Conservation (phyloP, 2,113 vertebrate genomes). For the Arenaria interpres region DNA sequence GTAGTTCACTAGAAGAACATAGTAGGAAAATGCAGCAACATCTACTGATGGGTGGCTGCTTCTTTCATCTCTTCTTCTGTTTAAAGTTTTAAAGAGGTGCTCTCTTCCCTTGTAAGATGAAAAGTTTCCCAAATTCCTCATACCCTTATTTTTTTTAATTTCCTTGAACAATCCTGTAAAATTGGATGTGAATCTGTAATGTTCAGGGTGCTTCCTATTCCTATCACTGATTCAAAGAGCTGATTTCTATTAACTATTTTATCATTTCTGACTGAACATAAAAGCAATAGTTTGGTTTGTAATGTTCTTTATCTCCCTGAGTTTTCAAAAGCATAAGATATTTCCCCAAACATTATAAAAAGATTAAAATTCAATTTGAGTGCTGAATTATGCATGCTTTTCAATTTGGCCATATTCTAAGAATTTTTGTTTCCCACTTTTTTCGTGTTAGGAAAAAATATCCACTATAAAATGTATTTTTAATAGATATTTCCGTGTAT, state of each 20-base stretch:
- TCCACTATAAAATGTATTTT: slow-evolving; percentile 32
- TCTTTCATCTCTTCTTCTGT: neutral
- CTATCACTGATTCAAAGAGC: neutral
- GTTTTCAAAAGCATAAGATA: slow-evolving; percentile 59
- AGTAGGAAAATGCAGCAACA: neutral
- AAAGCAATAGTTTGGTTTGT: slow-evolving; percentile 50
- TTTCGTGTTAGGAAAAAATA: neutral
- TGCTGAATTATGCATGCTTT: slow-evolving; percentile 71
- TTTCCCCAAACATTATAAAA: slow-evolving; percentile 62
- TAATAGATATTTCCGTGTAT: slow-evolving; percentile 40
- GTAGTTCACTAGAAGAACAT: neutral
- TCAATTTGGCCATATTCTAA: slow-evolving; percentile 42
- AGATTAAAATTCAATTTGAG: slow-evolving; percentile 63
- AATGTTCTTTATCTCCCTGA: slow-evolving; percentile 44
- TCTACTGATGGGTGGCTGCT: neutral
- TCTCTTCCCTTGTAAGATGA: neutral
- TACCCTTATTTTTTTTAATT: neutral
- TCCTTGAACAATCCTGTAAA: neutral
- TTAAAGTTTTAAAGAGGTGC: neutral
- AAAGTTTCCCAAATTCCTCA: neutral
- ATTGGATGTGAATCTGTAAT: neutral
- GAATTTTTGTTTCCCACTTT: neutral
- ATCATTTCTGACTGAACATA: neutral
- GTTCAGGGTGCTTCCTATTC: neutral
- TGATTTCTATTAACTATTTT: neutral